phyloP scores from a whole-genome alignment of 2,797 vertebrate species.

The Sebastes vulpes region DNA sequence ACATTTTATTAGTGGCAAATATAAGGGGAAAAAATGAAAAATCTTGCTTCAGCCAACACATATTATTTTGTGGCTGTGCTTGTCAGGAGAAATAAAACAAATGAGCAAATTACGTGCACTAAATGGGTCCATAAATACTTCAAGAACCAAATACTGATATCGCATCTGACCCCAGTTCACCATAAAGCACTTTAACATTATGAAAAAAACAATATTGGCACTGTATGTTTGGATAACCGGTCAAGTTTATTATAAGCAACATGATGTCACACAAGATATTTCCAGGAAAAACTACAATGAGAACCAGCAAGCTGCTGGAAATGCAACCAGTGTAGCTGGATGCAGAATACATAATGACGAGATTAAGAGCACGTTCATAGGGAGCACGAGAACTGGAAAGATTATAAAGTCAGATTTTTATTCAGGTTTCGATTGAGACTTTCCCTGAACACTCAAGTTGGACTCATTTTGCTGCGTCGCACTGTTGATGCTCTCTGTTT shows the following conservation, averaged over 20 bases:
- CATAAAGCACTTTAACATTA: constrained; percentile 14
- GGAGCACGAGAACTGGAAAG: neutral
- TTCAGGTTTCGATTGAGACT: neutral
- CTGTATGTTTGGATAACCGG: neutral
- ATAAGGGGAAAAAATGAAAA: neutral
- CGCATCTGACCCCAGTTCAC: constrained; percentile 3
- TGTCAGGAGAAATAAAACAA: constrained; percentile 19
- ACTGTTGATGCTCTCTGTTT: neutral
- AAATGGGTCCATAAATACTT: constrained; percentile 37
- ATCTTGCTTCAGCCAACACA: neutral
- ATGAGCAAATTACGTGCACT: constrained; percentile 9
- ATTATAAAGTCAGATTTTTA: neutral
- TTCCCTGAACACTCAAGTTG: neutral
- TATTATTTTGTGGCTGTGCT: constrained; percentile 16
- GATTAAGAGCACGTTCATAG: neutral
- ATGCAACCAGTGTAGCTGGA: constrained; percentile 8
- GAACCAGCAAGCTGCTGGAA: constrained; percentile 17
- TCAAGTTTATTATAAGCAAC: constrained; percentile 24
- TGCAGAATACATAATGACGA: neutral
- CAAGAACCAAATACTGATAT: constrained; percentile 25
- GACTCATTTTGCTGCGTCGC: neutral
- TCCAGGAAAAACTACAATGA: constrained; percentile 19
- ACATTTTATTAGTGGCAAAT: neutral
- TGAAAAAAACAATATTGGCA: neutral
- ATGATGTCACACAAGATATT: constrained; percentile 35